Conservation (phyloP, 2,888 invertebrate genomes). For the Panzeria rudis region DNA sequence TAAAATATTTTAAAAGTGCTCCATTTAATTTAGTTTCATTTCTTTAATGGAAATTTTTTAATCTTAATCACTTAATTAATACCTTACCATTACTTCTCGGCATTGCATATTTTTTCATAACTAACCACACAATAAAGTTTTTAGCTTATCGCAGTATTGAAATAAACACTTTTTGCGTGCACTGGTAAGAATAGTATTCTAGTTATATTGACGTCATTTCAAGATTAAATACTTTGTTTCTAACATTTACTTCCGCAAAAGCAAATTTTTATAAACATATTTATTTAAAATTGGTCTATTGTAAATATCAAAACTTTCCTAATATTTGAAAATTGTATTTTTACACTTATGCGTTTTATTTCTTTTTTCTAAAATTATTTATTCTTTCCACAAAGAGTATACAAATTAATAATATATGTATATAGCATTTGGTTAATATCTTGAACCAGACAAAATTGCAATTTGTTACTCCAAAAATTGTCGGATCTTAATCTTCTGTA, state of each 20-base stretch:
- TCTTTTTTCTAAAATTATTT: too few relatives aligned
- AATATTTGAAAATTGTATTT: background rate
- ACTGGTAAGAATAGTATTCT: background rate
- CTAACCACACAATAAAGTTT: background rate
- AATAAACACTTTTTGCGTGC: background rate
- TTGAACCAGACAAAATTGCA: background rate
- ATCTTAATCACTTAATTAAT: background rate
- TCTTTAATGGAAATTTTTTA: background rate
- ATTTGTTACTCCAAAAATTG: background rate
- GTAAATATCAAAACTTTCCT: background rate
- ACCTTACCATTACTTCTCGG: background rate
- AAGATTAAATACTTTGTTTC: constrained; percentile 13
- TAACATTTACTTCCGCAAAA: constrained; percentile 35
- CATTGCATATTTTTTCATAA: constrained; percentile 17
- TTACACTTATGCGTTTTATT: too few relatives aligned
- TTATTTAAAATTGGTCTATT: background rate
- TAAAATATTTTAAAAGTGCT: background rate
- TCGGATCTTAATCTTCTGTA: background rate
- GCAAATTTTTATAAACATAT: background rate
- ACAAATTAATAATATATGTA: background rate
- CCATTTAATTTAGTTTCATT: background rate
- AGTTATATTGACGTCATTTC: constrained; percentile 19
- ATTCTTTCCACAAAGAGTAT: too few relatives aligned
- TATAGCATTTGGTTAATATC: background rate
- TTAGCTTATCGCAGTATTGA: constrained; percentile 28